Evolutionary conservation across 2,888 invertebrate species (phyloP).

Genomic region (Aphidius colemani): DNA sequence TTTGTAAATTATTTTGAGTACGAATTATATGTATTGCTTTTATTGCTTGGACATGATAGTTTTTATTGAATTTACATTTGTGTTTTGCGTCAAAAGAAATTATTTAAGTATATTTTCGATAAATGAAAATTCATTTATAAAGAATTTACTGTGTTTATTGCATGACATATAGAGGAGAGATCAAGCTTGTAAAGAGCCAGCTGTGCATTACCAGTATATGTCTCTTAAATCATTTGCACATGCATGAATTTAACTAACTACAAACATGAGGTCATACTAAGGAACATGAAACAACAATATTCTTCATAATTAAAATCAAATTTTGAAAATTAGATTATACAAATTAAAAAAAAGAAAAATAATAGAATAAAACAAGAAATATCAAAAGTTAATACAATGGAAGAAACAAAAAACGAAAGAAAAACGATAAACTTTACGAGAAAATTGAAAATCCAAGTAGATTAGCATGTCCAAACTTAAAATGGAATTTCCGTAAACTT

Average conservation of each 20-base stretch:
- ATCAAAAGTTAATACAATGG: not conserved
- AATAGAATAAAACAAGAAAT: slow-evolving; percentile 4
- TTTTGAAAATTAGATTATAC: not conserved
- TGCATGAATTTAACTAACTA: slow-evolving; percentile 34
- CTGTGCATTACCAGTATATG: slow-evolving; percentile 26
- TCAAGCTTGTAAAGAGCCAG: slow-evolving; percentile 17
- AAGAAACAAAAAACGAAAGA: slow-evolving; percentile 7
- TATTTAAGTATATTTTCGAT: too few species aligned
- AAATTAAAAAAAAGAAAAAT: slow-evolving; percentile 10
- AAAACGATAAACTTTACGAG: too few species aligned
- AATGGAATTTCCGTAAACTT: slow-evolving; percentile 19
- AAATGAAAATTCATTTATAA: too few species aligned
- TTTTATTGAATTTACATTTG: too few species aligned
- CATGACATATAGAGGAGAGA: too few species aligned
- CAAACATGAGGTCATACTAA: slow-evolving; percentile 16
- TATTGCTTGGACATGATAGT: too few species aligned
- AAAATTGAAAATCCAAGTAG: slow-evolving; percentile 1
- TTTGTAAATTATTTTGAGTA: too few species aligned
- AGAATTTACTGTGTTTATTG: too few species aligned
- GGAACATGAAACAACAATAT: slow-evolving; percentile 28
- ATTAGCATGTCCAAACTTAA: slow-evolving; percentile 17
- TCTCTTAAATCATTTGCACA: slow-evolving; percentile 29
- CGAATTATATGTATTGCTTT: too few species aligned
- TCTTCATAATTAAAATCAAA: slow-evolving; percentile 10
- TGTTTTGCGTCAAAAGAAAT: too few species aligned